These are phyloP conservation scores for Hafferia zeledoni DNA, from an alignment of 2,797 vertebrate genomes.

Conservation along the genomic window DNA sequence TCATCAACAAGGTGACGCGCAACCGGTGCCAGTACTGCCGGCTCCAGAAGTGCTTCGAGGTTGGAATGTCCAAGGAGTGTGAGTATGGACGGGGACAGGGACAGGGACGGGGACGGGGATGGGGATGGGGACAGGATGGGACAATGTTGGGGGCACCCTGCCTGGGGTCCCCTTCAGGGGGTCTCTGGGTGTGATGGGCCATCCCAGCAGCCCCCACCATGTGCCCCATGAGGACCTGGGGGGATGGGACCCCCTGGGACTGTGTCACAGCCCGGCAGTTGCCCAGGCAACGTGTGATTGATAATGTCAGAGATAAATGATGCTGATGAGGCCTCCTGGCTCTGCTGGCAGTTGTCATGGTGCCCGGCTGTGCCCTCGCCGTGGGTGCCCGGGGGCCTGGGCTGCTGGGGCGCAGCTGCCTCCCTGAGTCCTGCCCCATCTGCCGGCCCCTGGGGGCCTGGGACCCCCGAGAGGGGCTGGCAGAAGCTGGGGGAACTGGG, in stretches of 20 bases:
- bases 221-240: background rate
- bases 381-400: background rate
- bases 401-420: background rate
- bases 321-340: constrained; percentile 72
- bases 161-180: background rate
- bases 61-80: constrained; percentile 99
- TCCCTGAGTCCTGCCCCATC: background rate
- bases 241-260: constrained; percentile 38
- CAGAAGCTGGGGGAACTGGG: background rate
- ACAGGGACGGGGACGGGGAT: background rate
- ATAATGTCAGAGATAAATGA: constrained; percentile 84
- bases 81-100: constrained; percentile 63
- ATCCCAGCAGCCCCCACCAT: background rate
- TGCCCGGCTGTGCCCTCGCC: constrained; percentile 12
- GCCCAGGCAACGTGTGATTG: constrained; percentile 75
- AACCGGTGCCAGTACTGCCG: constrained; percentile 99
- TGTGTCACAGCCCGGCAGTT: constrained; percentile 72
- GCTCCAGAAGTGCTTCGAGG: constrained; percentile 98
- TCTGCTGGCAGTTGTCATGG: constrained; percentile 79
- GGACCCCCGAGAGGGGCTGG: background rate
- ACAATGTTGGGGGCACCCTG: background rate
- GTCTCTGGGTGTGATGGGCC: background rate
- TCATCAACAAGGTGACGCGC: constrained; percentile 98
- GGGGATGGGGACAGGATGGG: background rate
- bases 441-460: background rate